Base-by-base conservation (phyloP, 2,888 invertebrate genomes). In the Drosophila falleni region DNA sequence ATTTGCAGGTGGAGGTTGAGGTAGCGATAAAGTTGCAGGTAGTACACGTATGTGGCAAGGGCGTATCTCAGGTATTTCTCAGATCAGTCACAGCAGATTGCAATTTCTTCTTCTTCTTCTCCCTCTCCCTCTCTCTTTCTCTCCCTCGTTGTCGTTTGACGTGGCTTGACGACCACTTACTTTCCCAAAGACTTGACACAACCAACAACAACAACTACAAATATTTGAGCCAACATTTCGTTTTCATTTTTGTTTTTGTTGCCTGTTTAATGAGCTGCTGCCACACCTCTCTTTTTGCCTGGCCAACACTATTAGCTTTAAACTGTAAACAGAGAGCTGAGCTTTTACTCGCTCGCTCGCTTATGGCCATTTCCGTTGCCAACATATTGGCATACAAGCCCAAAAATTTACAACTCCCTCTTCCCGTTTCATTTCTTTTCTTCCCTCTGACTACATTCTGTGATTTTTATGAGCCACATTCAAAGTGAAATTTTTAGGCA, bases 301-400 rank as follows among this genome's bases (percentile, higher is more conserved):
- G 63, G 56, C 49, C 47, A 46, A 31, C 58, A 50, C 59, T 60
- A 64, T 1, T 1, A 70, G 54, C 55, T 55, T 55, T 60, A 65
- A 71, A 62, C 55, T 66, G 60, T 39, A 49, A 49, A 19, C 62
- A 33, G 44, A 15, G 59, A 23, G 66, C 62, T 41, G 31, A 44
- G 83, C 81, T 86, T 80, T 80, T 80, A 78, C 72, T 74, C 53
- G 54, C 26, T 64, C 53, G 51, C 26, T 59, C 60, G 73, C 65
- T 86, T 80, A 61, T 74, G 71, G 83, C 87, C 78, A 84, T 85
- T 85, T 85, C 84, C 88, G 86, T 71, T 83, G 64, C 60, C 66
- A 50, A 66, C 85, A 84, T 80, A 87, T 86, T 86, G 86, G 86
- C 86, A 89, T 76, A 89, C 87, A 84, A 78, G 80, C 70, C 81